Evolutionary conservation across 1,140 invertebrate species (phyloP), one percentile per base, ranked within the genome.

Genomic region (Panulirus ornatus): DNA sequence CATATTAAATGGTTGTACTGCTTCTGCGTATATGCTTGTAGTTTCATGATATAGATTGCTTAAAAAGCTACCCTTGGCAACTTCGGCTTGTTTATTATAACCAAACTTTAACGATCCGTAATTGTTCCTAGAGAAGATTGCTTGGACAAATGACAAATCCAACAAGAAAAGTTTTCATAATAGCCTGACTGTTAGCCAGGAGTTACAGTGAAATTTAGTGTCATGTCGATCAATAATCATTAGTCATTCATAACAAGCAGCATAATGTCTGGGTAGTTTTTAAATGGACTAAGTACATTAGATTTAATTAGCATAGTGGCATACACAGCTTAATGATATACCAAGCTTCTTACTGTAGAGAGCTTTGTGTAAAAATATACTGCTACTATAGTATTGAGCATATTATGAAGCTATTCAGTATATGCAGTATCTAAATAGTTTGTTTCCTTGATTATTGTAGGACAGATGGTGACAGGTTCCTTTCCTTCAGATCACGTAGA

Each of bases 401-500:
- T 63, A 63, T 63, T 63, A 27, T 27, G 22, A 63, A 63, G 22
- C 58, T n/a, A 63, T 27, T 63, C 58, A 63, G 58, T 27, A 27
- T 63, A 63, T 63, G 58, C n/a, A 63, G 58, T 63, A 19, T 19
- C 58, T 63, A 63, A 63, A 63, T 63, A 63, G 58, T 63, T 27
- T 63, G 58, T 63, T 63, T 63, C 58, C 58, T 27, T 63, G 58
- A 63, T 63, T 63, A 63, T 63, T 27, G 30, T 63, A 63, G 58
- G 58, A 63, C 30, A 63, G 58, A 9, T 63, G 58, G 58, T 63
- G 58, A 63, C 58, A 63, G 30, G 58, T 63, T 63, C 58, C 58
- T 63, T n/a, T 63, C 58, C 58, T 63, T 63, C 95, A 98, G 97
- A 97, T 95, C 97, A 97, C 95, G 97, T 98, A 95, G 97, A 98